Evolutionary conservation across 1,140 invertebrate genomes (phyloP).

Genomic region (Heliconius hermathena): DNA sequence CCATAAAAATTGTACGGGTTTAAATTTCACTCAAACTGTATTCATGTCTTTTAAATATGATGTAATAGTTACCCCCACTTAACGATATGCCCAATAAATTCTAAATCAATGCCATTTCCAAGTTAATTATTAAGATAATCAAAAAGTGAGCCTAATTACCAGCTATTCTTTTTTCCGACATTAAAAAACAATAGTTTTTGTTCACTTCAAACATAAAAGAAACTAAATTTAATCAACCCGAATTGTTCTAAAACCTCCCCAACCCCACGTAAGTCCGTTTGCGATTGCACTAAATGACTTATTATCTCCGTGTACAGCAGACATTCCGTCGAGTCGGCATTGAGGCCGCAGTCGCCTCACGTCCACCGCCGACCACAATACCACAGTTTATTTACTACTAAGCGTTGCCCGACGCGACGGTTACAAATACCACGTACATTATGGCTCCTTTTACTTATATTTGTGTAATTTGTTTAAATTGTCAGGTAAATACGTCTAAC

Average conservation of each 20-base stretch:
- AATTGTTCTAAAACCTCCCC: background rate
- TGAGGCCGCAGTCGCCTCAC: slow-evolving; percentile 34
- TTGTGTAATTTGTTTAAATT: background rate
- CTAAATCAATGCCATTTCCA: too few relatives aligned
- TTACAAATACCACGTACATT: slow-evolving; percentile 36
- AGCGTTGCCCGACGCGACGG: slow-evolving; percentile 32
- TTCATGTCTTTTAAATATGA: too few relatives aligned
- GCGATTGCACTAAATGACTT: slow-evolving; percentile 27
- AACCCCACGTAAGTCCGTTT: background rate
- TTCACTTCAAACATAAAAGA: too few relatives aligned
- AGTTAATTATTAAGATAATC: too few relatives aligned
- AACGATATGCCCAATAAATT: too few relatives aligned
- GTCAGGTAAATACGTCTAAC: background rate
- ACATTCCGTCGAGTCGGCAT: slow-evolving; percentile 31
- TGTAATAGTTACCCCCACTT: too few relatives aligned
- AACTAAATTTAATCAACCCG: background rate
- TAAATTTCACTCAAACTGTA: too few relatives aligned
- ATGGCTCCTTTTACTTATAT: slow-evolving; percentile 18
- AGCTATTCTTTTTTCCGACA: too few relatives aligned
- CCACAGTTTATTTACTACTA: slow-evolving; percentile 39
- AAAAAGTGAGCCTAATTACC: too few relatives aligned
- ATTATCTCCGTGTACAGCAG: slow-evolving; percentile 29
- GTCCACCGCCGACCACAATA: slow-evolving; percentile 35
- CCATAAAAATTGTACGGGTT: too few relatives aligned
- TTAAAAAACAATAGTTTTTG: too few relatives aligned